A percentile compares a stretch with the other conserved stretches of the same genome.
phyloP scores from a whole-genome alignment of 2,113 vertebrate genomes.

The Parotia lawesii region DNA sequence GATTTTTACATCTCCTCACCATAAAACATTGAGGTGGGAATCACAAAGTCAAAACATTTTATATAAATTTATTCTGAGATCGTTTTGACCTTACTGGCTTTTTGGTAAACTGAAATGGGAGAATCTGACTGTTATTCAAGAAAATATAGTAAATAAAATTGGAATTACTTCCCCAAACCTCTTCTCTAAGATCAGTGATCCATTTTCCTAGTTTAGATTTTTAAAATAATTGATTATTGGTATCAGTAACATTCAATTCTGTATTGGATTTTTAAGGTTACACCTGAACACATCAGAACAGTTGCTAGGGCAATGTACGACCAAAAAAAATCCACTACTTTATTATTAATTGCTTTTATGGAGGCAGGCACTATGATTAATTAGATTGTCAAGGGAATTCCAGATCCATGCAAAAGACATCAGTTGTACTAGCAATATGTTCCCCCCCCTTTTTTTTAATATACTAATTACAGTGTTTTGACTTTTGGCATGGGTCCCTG shows the following conservation, averaged over 20 bases:
- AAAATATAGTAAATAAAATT: background rate
- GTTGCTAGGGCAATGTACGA: background rate
- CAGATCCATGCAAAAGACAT: background rate
- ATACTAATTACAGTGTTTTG: background rate
- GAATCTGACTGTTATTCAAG: background rate
- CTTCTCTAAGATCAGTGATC: background rate
- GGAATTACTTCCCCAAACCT: background rate
- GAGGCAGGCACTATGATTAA: background rate
- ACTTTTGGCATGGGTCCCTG: background rate
- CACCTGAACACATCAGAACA: background rate
- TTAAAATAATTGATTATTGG: background rate
- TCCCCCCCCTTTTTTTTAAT: background rate
- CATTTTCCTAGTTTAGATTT: background rate
- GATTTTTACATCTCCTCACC: background rate
- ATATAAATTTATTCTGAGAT: background rate
- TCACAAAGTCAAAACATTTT: background rate
- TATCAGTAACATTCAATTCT: background rate
- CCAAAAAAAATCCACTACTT: background rate
- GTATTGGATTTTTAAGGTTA: background rate
- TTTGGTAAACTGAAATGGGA: background rate
- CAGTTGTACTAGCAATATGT: background rate
- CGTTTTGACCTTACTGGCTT: background rate
- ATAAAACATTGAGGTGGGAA: background rate
- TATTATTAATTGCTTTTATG: background rate
- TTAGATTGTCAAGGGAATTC: background rate